Evolutionary conservation across 2,888 invertebrate species (phyloP).

Genomic region (Heliconius aoede): DNA sequence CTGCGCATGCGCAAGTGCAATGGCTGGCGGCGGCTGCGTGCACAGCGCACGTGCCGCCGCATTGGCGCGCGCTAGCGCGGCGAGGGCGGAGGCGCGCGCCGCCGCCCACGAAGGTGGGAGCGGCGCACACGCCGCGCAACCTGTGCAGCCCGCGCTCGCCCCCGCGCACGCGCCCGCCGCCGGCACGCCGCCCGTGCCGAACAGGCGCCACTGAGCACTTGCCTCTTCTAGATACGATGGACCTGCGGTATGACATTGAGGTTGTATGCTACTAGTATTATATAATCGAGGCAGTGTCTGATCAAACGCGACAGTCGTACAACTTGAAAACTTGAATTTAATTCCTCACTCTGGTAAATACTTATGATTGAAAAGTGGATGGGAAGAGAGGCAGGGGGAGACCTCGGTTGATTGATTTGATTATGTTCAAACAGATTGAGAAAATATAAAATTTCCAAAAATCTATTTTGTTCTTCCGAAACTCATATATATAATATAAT

Average conservation of each 20-base stretch:
- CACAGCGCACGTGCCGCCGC: slow-evolving; percentile 89
- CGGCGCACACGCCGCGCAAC: slow-evolving; percentile 70
- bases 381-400: too few species aligned
- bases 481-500: too few species aligned
- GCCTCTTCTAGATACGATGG: slow-evolving; percentile 65
- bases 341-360: too few species aligned
- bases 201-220: slow-evolving; percentile 61
- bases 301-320: too few species aligned
- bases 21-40: slow-evolving; percentile 96
- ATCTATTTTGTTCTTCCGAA: too few species aligned
- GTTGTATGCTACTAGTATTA: too few species aligned
- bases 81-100: slow-evolving; percentile 89
- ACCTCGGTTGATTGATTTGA: too few species aligned
- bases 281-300: too few species aligned
- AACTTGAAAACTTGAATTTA: too few species aligned
- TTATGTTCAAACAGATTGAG: too few species aligned
- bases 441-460: too few species aligned
- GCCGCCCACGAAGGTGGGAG: slow-evolving; percentile 69
- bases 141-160: slow-evolving; percentile 57
- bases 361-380: too few species aligned
- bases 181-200: slow-evolving; percentile 59
- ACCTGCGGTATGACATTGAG: slow-evolving; percentile 51
- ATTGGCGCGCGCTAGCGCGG: slow-evolving; percentile 80
- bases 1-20: slow-evolving; percentile 89
- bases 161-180: slow-evolving; percentile 54